phyloP scores from a whole-genome alignment of 2,113 vertebrate species.

The Mionectes macconnelli region DNA sequence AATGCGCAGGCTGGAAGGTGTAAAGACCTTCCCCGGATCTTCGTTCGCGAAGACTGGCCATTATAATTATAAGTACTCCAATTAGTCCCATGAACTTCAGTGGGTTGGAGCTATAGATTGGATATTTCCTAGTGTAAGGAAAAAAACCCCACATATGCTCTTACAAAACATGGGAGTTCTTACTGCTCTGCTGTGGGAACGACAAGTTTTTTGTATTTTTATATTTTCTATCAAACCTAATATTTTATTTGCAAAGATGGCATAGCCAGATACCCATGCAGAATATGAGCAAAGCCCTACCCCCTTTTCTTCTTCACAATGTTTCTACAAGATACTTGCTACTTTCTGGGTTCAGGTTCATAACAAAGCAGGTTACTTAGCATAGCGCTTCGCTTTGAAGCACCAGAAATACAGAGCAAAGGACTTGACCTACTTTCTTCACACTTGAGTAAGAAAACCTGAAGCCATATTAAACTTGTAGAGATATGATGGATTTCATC shows the following conservation, averaged over 20 bases:
- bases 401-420: neutral
- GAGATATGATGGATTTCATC: neutral
- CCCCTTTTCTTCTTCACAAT: neutral
- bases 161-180: neutral
- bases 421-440: neutral
- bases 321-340: neutral
- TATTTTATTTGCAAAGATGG: neutral
- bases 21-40: too few species aligned
- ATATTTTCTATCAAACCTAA: neutral
- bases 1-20: too few species aligned
- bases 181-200: neutral
- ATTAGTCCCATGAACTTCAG: neutral
- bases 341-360: neutral
- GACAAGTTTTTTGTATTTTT: neutral
- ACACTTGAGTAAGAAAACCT: constrained; percentile 21
- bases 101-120: neutral
- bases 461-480: neutral
- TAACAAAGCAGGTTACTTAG: neutral
- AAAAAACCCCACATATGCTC: neutral
- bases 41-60: too few species aligned
- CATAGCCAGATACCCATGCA: neutral
- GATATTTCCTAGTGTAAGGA: neutral
- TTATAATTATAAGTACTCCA: too few species aligned
- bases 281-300: neutral
- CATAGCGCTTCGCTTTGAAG: neutral